Conservation (phyloP, 2,888 invertebrate species). For the Crepidodera aurea region DNA sequence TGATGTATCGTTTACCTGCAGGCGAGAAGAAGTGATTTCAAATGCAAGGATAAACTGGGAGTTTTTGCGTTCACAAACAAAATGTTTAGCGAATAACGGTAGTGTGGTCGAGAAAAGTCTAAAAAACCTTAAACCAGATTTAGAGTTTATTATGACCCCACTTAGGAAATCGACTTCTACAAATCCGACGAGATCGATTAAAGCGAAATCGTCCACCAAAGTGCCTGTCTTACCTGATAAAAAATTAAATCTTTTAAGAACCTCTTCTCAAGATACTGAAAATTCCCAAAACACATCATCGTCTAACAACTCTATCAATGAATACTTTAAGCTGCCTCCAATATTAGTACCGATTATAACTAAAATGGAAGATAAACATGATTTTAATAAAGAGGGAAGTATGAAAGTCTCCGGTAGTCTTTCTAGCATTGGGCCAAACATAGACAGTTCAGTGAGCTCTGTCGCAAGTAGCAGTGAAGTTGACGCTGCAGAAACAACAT, state of each 20-base stretch:
- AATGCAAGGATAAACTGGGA: slow-evolving; percentile 91
- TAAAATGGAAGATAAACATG: slow-evolving; percentile 64
- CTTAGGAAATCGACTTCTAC: slow-evolving; percentile 48
- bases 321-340: slow-evolving; percentile 72
- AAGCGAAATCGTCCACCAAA: slow-evolving; percentile 42
- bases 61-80: slow-evolving; percentile 72
- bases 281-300: slow-evolving; percentile 69
- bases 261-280: slow-evolving; percentile 68
- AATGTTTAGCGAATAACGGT: slow-evolving; percentile 63
- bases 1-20: slow-evolving; percentile 67
- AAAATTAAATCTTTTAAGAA: slow-evolving; percentile 61
- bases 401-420: slow-evolving; percentile 66
- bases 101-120: slow-evolving; percentile 51
- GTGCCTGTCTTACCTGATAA: slow-evolving; percentile 64
- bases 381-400: slow-evolving; percentile 31
- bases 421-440: slow-evolving; percentile 75
- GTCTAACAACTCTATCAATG: slow-evolving; percentile 63
- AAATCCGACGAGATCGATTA: slow-evolving; percentile 30
- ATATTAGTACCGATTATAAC: slow-evolving; percentile 75
- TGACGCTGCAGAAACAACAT: slow-evolving; percentile 26
- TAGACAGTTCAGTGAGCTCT: slow-evolving; percentile 67
- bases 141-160: slow-evolving; percentile 60
- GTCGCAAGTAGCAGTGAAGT: slow-evolving; percentile 54
- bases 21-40: slow-evolving; percentile 84
- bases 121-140: slow-evolving; percentile 57